A percentile compares a stretch with the other conserved stretches of the same genome.
phyloP scores from a whole-genome alignment of 2,113 vertebrate genomes.

The Lasiurus borealis region DNA sequence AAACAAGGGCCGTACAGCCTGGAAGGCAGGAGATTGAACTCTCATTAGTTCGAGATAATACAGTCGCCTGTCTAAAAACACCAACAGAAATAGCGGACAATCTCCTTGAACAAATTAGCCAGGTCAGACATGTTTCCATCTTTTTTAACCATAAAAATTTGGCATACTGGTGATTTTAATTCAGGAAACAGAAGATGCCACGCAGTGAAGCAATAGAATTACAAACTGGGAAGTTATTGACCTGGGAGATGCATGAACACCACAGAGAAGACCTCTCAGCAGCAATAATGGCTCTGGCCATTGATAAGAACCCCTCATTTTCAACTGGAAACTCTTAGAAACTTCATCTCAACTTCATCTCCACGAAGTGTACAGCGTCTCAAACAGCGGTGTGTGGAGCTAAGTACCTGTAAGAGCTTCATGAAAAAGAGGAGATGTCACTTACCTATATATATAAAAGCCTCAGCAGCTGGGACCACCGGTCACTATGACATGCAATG shows the following conservation, averaged over 20 bases:
- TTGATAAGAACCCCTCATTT: neutral
- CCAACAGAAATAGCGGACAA: neutral
- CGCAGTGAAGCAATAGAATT: neutral
- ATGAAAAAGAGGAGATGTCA: neutral
- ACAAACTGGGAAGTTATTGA: neutral
- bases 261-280: neutral
- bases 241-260: neutral
- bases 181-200: neutral
- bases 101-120: neutral
- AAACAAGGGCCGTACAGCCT: rapidly evolving
- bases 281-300: neutral
- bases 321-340: conserved; percentile 10
- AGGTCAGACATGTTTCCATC: neutral
- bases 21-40: neutral
- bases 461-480: too few relatives aligned
- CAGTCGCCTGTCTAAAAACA: neutral
- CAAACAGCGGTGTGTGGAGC: neutral
- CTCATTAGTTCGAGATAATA: neutral
- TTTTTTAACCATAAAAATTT: neutral
- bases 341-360: neutral
- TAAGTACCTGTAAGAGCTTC: neutral
- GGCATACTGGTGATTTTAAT: neutral
- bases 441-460: too few relatives aligned
- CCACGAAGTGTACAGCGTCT: conserved; percentile 12
- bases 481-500: too few relatives aligned